Evolutionary conservation across 2,797 vertebrate species (phyloP).

Genomic region (Onychomys leucogaster): DNA sequence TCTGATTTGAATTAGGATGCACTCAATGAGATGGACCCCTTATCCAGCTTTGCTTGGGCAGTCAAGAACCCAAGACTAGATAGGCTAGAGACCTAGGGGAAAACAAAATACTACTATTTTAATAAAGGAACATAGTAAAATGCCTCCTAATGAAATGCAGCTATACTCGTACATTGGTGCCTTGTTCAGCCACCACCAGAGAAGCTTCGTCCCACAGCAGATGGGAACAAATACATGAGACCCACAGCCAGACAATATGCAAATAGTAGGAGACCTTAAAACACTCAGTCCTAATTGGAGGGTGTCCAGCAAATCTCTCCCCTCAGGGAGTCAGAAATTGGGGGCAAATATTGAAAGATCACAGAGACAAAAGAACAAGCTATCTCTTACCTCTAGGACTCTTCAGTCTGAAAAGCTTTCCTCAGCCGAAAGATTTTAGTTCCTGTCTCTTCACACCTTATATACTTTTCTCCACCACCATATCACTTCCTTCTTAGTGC

Average conservation of each 20-base stretch:
- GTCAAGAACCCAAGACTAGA: not conserved
- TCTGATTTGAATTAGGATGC: not conserved
- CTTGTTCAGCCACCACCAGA: not conserved
- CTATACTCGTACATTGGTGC: not conserved
- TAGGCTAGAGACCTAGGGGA: not conserved
- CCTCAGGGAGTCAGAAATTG: no score
- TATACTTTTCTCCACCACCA: no score
- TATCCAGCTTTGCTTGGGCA: not conserved
- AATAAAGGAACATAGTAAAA: not conserved
- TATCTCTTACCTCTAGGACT: no score
- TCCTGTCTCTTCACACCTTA: no score
- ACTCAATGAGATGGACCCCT: not conserved
- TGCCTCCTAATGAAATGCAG: not conserved
- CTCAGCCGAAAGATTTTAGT: no score
- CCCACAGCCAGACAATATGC: not conserved
- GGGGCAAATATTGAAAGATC: no score
- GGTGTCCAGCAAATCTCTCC: not conserved
- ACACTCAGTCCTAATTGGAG: no score
- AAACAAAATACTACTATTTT: not conserved
- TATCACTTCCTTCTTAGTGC: no score
- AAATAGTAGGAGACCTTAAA: no score
- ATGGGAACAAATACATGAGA: not conserved
- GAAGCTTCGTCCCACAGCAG: not conserved
- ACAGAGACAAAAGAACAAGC: no score
- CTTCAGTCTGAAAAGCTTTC: no score